Evolutionary conservation across 2,797 vertebrate species (phyloP).

Genomic region (Saguinus oedipus): DNA sequence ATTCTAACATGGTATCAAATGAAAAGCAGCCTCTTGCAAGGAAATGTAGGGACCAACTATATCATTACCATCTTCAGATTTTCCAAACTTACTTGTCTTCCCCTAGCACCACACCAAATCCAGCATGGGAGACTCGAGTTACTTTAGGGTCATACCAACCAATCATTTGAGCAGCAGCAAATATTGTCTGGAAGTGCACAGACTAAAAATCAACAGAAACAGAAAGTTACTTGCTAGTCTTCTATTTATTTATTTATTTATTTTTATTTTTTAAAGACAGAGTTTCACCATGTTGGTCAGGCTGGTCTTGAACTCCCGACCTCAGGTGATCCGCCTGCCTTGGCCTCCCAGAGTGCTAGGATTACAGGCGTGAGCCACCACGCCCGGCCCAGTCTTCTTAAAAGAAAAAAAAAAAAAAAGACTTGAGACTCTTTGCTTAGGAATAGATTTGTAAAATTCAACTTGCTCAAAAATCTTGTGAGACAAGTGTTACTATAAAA

Average conservation of each 20-base stretch:
- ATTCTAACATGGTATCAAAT: background rate
- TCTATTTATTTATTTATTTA: background rate
- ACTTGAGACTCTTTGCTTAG: background rate
- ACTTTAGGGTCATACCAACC: slow-evolving; percentile 96
- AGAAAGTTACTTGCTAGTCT: slow-evolving; percentile 20
- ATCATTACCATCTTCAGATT: background rate
- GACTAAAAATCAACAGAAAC: slow-evolving; percentile 82
- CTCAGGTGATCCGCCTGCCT: too few species aligned
- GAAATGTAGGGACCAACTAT: background rate
- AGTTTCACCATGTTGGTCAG: too few species aligned
- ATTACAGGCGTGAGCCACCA: too few species aligned
- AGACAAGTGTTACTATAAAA: background rate
- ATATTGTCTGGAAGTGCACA: slow-evolving; percentile 93
- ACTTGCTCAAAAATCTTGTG: background rate
- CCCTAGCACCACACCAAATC: slow-evolving; percentile 96
- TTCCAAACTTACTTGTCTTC: slow-evolving; percentile 91
- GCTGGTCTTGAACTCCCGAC: too few species aligned
- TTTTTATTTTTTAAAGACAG: too few species aligned
- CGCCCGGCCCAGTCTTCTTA: too few species aligned
- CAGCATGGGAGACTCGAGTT: slow-evolving; percentile 92
- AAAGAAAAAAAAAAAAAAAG: background rate
- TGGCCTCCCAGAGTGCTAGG: too few species aligned
- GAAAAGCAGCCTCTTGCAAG: background rate
- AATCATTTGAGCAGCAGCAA: slow-evolving; percentile 92
- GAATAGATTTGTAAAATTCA: background rate